Evolutionary conservation across 2,888 invertebrate species (phyloP).

Genomic region (Lordiphosa fenestrarum): DNA sequence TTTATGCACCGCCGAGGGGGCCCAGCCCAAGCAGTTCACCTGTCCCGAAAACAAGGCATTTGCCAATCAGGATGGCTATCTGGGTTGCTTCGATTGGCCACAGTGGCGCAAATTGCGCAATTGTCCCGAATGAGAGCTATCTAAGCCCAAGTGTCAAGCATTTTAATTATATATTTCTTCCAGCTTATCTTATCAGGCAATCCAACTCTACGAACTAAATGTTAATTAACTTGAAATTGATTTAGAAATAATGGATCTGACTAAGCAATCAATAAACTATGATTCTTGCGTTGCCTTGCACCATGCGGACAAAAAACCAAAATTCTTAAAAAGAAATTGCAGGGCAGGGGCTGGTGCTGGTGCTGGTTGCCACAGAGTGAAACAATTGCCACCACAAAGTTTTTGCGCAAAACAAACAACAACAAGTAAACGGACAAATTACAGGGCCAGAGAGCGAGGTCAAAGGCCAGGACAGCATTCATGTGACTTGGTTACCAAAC

Average conservation of each 20-base stretch:
- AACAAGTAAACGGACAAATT: conserved; percentile 51
- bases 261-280: conserved; percentile 1
- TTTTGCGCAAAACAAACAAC: conserved; percentile 53
- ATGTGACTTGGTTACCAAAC: conserved; percentile 36
- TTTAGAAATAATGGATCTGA: conserved; percentile 47
- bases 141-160: conserved; percentile 5
- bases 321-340: conserved; percentile 42
- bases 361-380: conserved; percentile 33
- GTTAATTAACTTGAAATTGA: conserved; percentile 52
- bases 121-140: conserved; percentile 25
- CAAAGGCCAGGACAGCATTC: conserved; percentile 24
- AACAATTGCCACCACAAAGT: conserved; percentile 71
- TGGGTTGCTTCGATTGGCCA: conserved; percentile 51
- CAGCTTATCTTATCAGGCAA: conserved; percentile 45
- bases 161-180: conserved; percentile 42
- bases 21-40: background rate
- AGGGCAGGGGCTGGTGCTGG: conserved; percentile 18
- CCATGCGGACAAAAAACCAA: conserved; percentile 9
- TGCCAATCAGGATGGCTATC: conserved; percentile 34
- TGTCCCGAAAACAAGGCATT: conserved; percentile 36
- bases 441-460: conserved; percentile 36
- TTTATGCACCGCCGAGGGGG: conserved; percentile 24
- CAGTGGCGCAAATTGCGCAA: conserved; percentile 42
- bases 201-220: conserved; percentile 38
- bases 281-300: conserved; percentile 7